Percentiles rank a stretch among this genome's conserved stretches.
Conservation (phyloP, 2,113 vertebrate species). For the Chlamydotis undulata region DNA sequence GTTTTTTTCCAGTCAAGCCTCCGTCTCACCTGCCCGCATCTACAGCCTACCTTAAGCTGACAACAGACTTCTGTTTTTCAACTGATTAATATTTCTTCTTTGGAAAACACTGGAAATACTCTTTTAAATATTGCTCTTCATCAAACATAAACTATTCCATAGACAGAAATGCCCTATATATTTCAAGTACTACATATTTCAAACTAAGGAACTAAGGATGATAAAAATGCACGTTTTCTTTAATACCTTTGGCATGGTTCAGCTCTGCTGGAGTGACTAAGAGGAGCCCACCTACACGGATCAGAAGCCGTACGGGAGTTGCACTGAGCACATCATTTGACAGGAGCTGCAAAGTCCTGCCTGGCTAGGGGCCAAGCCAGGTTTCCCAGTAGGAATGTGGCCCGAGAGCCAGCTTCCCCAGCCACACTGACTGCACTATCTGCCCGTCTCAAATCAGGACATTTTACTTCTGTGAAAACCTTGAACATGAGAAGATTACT, state of each 20-base stretch:
- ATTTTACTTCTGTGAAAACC: background rate
- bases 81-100: background rate
- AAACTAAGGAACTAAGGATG: background rate
- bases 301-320: background rate
- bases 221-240: background rate
- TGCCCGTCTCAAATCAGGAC: background rate
- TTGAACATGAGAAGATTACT: background rate
- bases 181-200: background rate
- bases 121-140: background rate
- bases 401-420: background rate
- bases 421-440: conserved; percentile 12
- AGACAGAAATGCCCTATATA: background rate
- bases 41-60: background rate
- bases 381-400: conserved; percentile 6
- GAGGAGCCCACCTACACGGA: conserved; percentile 38
- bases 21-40: background rate
- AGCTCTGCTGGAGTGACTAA: background rate
- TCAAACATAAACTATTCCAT: background rate
- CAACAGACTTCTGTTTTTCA: background rate
- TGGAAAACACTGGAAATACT: background rate
- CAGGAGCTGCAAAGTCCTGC: background rate
- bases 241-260: background rate
- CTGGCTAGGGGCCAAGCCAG: conserved; percentile 24
- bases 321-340: background rate
- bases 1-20: background rate